phyloP scores from a whole-genome alignment of 2,797 vertebrate species.

The Sebastolobus alascanus region DNA sequence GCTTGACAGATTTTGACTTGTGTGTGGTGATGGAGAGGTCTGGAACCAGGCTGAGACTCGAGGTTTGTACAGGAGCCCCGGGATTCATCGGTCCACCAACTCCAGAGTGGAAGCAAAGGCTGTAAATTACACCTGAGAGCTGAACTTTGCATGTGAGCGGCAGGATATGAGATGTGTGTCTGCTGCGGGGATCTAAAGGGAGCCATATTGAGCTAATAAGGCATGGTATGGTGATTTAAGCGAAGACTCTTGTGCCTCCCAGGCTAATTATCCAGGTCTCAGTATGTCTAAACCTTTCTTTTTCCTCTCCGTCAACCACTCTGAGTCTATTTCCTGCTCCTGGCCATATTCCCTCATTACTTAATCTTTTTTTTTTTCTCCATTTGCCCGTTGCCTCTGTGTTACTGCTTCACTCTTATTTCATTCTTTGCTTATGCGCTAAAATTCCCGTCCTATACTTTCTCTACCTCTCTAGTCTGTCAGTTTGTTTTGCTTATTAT shows the following conservation, averaged over 20 bases:
- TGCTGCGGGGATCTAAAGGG: conserved; percentile 50
- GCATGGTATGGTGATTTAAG: conserved; percentile 65
- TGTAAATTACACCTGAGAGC: conserved; percentile 28
- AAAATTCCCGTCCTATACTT: neutral
- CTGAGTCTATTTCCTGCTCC: conserved; percentile 33
- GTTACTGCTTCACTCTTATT: conserved; percentile 16
- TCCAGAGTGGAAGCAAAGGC: neutral
- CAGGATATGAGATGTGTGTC: conserved; percentile 22
- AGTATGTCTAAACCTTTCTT: conserved; percentile 52
- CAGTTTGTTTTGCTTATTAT: conserved; percentile 36
- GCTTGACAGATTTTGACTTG: neutral
- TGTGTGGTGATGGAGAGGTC: neutral
- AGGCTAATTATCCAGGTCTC: conserved; percentile 71
- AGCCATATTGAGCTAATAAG: conserved; percentile 60
- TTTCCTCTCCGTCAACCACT: conserved; percentile 51
- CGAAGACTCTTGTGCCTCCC: conserved; percentile 51
- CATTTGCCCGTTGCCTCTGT: neutral
- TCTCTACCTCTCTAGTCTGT: conserved; percentile 1
- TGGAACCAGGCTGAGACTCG: neutral
- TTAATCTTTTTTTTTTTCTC: neutral
- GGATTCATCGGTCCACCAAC: neutral
- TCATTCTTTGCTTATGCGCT: neutral
- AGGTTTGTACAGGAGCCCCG: neutral
- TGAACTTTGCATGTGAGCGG: conserved; percentile 8
- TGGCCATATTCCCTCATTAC: conserved; percentile 51